Evolutionary conservation across 2,113 vertebrate genomes (phyloP).

Genomic region (Pluvianellus socialis): DNA sequence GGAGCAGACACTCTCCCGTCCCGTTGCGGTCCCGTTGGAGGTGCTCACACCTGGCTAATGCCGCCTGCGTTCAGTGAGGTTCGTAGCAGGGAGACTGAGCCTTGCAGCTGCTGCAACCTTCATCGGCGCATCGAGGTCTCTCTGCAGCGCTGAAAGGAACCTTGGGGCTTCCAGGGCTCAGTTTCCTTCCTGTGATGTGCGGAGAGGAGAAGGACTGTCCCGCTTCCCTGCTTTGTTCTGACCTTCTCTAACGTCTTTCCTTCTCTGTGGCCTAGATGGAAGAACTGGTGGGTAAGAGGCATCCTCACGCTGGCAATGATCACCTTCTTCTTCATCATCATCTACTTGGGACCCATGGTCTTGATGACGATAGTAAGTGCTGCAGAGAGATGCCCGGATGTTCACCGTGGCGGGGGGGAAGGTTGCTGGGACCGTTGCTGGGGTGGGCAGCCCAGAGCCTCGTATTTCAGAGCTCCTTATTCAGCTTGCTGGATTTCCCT

Average conservation of each 20-base stretch:
- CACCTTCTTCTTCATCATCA: conserved; percentile 98
- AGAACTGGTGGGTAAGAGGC: conserved; percentile 98
- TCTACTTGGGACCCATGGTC: conserved; percentile 97
- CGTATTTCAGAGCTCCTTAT: fast-evolving
- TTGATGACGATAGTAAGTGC: conserved; percentile 96
- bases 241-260: background rate
- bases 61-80: background rate
- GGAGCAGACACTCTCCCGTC: background rate
- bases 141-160: background rate
- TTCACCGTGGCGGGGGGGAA: fast-evolving
- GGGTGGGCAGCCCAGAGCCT: background rate
- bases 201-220: background rate
- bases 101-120: background rate
- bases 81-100: background rate
- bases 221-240: background rate
- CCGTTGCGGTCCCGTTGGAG: background rate
- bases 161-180: background rate
- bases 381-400: background rate
- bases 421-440: background rate
- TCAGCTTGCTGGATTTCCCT: background rate
- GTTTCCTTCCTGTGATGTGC: background rate
- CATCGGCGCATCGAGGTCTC: background rate
- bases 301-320: conserved; percentile 98
- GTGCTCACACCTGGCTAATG: background rate
- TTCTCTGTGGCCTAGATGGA: conserved; percentile 83